Evolutionary conservation across 92 coral and sea anemone species (phyloP).

Genomic region (Epizoanthus rinbou): DNA sequence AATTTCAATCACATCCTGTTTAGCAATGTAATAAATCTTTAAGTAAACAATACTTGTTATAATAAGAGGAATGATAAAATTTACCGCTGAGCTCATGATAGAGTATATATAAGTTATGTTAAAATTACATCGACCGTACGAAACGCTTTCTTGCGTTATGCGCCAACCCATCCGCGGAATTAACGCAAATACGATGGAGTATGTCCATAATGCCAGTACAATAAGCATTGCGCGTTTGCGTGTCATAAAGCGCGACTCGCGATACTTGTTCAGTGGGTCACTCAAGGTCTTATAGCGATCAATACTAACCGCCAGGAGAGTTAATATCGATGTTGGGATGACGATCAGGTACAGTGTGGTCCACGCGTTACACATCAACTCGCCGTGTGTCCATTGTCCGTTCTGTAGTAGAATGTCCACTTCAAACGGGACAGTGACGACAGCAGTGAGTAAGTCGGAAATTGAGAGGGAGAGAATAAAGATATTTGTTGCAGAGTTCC

Average conservation of each 20-base stretch:
- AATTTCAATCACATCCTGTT: not conserved
- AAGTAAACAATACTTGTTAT: constrained; percentile 46
- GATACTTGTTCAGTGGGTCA: constrained; percentile 80
- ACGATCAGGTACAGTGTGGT: constrained; percentile 86
- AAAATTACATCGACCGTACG: constrained; percentile 60
- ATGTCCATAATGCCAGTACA: constrained; percentile 73
- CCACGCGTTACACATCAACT: constrained; percentile 76
- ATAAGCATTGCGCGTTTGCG: constrained; percentile 71
- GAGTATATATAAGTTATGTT: constrained; percentile 79
- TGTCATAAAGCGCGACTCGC: constrained; percentile 74
- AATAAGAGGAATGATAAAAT: constrained; percentile 80
- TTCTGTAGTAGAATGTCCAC: constrained; percentile 66
- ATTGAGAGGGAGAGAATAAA: constrained; percentile 85
- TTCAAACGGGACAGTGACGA: constrained; percentile 83
- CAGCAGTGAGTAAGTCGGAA: constrained; percentile 86
- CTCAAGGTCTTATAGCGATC: constrained; percentile 93
- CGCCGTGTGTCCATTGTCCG: constrained; percentile 76
- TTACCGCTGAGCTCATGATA: constrained; percentile 74
- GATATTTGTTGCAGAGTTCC: constrained; percentile 81
- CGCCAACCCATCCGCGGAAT: constrained; percentile 93
- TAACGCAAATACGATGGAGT: constrained; percentile 77
- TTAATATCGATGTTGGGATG: constrained; percentile 94
- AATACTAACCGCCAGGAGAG: constrained; percentile 85
- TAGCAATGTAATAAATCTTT: constrained; percentile 46
- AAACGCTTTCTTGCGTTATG: constrained; percentile 41